Evolutionary conservation across 2,113 vertebrate species (phyloP), one percentile per base, ranked within the genome.

Genomic region (Paradoxurus hermaphroditus): DNA sequence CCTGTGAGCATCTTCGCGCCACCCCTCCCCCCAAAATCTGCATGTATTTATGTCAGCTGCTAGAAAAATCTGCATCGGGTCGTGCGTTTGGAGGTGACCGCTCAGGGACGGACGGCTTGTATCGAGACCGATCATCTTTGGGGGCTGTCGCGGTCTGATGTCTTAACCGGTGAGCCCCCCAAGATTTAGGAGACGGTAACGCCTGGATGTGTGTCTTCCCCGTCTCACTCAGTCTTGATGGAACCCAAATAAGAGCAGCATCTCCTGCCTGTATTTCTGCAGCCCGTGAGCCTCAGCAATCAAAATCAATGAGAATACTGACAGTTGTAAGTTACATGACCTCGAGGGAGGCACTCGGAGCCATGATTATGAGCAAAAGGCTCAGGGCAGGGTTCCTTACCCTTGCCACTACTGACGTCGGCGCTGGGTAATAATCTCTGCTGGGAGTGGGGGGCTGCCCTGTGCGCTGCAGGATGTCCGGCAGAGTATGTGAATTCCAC

Each of bases 91-190:
- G 39, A 51, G 10, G 36, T 29, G 56, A 75, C 36, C 31, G 19
- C 49, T 85, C 1, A 0, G 27, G 82, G 65, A 27, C 5, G 46
- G 34, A 53, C 0, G 3, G n/a, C 68, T 27, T 36, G 19, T 29
- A 19, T 21, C 2, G 3, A 67, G 49, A 65, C 16, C 31, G 19
- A 3, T 25, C 31, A 1, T 39, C 18, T 19, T 46, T 39, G 39
- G 87, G 6, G 62, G 2, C 11, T 73, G 5, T 27, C 25, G 13
- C 4, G 4, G 49, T 51, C 73, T 23, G 27, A 77, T 7, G 2
- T 34, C 51, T 29, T 49, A 41, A 51, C 62, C 6, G n/a, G 49
- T 3, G 21, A 63, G 51, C 56, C 39, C 16, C 15, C 14, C 36
- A 19, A 49, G 63, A 51, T 46, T 41, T 67, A 83, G 49, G 44